Evolutionary conservation across 2,113 vertebrate species (phyloP), one percentile per base, ranked within the genome.

Genomic region (Cygnus atratus): DNA sequence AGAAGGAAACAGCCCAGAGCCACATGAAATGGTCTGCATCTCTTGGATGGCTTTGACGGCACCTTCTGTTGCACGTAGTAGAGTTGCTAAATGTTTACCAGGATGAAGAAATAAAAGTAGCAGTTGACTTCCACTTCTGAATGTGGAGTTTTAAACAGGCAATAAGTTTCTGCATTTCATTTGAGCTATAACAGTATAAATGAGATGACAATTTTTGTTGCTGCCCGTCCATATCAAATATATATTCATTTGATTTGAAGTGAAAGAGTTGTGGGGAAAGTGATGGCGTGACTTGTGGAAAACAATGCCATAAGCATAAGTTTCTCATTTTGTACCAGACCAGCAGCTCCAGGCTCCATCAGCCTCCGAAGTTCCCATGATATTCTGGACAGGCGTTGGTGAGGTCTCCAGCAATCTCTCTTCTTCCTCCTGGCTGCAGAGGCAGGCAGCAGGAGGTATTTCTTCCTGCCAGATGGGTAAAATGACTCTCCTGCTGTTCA

Each of bases 1-100:
- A 25, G 57, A 25, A 28, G 52, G 71, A 9, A 57, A 72, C 62
- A 14, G 33, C 6, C 33, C 67, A 33, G 72, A n/a, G 65, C 72
- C 12, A 3, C 9, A 55, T 6, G 57, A 63, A n/a, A 63, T 16
- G 74, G 39, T 55, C 85, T 73, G 43, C 68, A 0, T 77, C 73
- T 52, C 83, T 76, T 67, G 39, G 39, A 39, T 2, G 6, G n/a
- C 19, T 95, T 68, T 92, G 93, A 91, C 93, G 93, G 93, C 72
- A 29, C 33, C 67, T 95, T 62, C 86, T 76, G 39, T 52, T 92
- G 48, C 72, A 18, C 33, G 7, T n/a, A 19, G 16, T 5, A 52
- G 85, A 80, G 58, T 25, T 86, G 67, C 93, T 85, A 52, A 37
- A n/a, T 46, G 72, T 63, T 84, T 61, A 44, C 39, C 41, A 46